These are phyloP conservation scores for Ferrisia virgata DNA, from an alignment of 2,888 invertebrate genomes.

Conservation along the genomic window DNA sequence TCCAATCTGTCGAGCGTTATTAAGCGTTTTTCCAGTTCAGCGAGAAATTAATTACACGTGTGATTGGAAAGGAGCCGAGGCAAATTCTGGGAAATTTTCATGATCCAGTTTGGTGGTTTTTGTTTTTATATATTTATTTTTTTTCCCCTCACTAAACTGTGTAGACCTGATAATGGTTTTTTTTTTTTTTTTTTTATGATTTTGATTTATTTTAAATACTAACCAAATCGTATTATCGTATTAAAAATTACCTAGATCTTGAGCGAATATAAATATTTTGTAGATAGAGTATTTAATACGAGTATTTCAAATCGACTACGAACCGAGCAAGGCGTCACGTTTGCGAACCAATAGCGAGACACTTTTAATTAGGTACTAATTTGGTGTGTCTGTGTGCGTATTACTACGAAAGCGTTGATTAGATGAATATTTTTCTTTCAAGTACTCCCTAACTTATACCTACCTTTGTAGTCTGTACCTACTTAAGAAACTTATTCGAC, in stretches of 20 bases:
- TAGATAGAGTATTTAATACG: neutral
- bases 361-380: neutral
- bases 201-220: too few species aligned
- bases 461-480: neutral
- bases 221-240: too few species aligned
- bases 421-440: neutral
- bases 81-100: neutral
- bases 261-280: too few species aligned
- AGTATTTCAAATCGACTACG: neutral
- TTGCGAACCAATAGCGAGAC: neutral
- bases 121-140: neutral
- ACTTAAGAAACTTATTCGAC: neutral
- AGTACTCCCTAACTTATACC: neutral
- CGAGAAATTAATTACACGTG: conserved; percentile 27
- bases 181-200: too few species aligned
- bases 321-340: neutral
- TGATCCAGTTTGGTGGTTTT: conserved; percentile 14
- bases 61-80: conserved; percentile 1
- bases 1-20: neutral
- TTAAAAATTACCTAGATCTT: too few species aligned
- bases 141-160: too few species aligned
- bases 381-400: neutral
- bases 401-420: neutral
- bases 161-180: neutral
- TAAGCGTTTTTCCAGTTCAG: neutral